These are phyloP conservation scores for Drosophila antonietae DNA, from an alignment of 2,888 invertebrate species.

Conservation along the genomic window DNA sequence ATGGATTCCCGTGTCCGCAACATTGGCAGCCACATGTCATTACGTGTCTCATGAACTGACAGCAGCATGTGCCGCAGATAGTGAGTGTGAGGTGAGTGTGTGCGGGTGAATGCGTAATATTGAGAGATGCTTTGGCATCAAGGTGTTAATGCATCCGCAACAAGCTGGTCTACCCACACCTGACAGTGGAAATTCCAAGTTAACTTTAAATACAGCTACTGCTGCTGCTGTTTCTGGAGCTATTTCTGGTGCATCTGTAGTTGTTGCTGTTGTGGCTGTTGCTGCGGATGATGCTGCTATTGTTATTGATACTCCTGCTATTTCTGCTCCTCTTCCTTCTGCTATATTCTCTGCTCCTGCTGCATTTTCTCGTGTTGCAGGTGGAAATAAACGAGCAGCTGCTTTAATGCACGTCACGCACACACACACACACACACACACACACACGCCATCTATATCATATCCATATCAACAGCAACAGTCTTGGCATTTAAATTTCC, in stretches of 20 bases:
- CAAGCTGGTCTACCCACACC: slow-evolving; percentile 44
- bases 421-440: slow-evolving; percentile 44
- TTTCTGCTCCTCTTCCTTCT: slow-evolving; percentile 3
- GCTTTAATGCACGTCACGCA: slow-evolving; percentile 35
- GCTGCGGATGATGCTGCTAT: neutral
- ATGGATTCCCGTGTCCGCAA: slow-evolving; percentile 51
- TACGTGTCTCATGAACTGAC: slow-evolving; percentile 60
- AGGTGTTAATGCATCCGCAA: slow-evolving; percentile 64
- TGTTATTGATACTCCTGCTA: slow-evolving; percentile 9
- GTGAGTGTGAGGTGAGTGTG: slow-evolving; percentile 8
- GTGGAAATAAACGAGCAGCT: slow-evolving; percentile 30
- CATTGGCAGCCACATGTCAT: slow-evolving; percentile 76
- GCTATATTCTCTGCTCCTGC: neutral
- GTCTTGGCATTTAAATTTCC: slow-evolving; percentile 76
- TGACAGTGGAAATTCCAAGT: slow-evolving; percentile 46
- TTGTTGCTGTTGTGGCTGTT: neutral
- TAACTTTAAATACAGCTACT: neutral
- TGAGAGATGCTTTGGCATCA: slow-evolving; percentile 39
- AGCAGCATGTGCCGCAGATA: slow-evolving; percentile 27
- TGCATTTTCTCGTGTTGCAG: slow-evolving; percentile 6
- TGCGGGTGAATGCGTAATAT: neutral
- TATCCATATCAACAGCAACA: slow-evolving; percentile 38
- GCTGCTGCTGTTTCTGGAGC: neutral
- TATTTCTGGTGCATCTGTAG: neutral
- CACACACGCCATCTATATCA: slow-evolving; percentile 23